Percentiles rank a stretch among this genome's conserved stretches.
phyloP scores from a whole-genome alignment of 2,888 invertebrate genomes.

The Dasypogon diadema region DNA sequence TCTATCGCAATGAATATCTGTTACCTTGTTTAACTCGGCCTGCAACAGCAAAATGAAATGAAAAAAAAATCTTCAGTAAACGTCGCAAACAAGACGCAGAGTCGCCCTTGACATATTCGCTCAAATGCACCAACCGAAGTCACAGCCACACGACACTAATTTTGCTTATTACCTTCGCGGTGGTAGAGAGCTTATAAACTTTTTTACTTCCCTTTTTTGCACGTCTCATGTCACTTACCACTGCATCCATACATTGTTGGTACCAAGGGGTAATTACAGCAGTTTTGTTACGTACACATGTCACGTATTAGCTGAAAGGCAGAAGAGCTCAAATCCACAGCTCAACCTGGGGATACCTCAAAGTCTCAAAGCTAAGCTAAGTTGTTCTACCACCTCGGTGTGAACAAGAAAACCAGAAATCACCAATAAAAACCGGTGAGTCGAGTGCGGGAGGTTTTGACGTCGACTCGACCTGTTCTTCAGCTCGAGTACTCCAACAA shows the following conservation, averaged over 20 bases:
- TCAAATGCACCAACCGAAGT: constrained; percentile 23
- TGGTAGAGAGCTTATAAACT: constrained; percentile 15
- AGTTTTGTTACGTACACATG: constrained; percentile 40
- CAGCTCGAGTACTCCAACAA: neutral
- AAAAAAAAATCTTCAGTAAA: neutral
- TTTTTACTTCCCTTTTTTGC: constrained; percentile 22
- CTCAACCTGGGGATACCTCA: neutral
- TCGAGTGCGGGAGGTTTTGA: constrained; percentile 24
- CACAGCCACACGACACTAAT: constrained; percentile 44
- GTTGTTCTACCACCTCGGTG: no score
- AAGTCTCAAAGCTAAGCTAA: neutral
- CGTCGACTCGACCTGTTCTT: constrained; percentile 9
- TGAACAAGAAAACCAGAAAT: neutral
- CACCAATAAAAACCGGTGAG: constrained; percentile 2
- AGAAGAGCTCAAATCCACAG: neutral
- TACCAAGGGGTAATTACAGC: constrained; percentile 9
- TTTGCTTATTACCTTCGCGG: constrained; percentile 34
- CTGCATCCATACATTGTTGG: neutral
- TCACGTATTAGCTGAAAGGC: constrained; percentile 19
- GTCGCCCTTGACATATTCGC: constrained; percentile 42
- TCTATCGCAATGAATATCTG: neutral
- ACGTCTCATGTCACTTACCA: constrained; percentile 1
- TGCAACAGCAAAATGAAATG: neutral
- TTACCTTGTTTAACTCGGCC: neutral
- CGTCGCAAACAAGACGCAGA: neutral